Evolutionary conservation across 1,140 invertebrate genomes (phyloP), one percentile per base, ranked within the genome.

Genomic region (Varroa destructor): DNA sequence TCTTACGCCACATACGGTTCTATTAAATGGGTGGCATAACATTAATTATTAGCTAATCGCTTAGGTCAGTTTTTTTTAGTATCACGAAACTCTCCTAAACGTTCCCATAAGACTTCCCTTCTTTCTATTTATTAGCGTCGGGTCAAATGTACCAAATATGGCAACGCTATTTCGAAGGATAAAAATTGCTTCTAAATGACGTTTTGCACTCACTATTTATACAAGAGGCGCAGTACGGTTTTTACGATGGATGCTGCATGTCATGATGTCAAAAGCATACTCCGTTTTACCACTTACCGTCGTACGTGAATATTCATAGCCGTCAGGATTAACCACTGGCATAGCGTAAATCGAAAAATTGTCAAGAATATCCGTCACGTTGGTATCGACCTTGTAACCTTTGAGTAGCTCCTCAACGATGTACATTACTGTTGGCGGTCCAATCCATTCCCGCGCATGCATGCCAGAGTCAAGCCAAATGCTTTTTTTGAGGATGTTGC

Each of bases 371-470:
- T 73, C 25, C 1, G 74, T 75, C 10, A 75, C 57, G 54, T 72
- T 73, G 1, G 42, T 71, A 81, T 86, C 82, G 55, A 78, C 77
- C 5, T 79, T 72, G 10, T 75, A 75, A 74, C 83, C 83, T 70
- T 83, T 82, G 1, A 89, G 76, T 37, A 75, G 56, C 61, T 74
- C 57, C 76, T 88, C 87, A 43, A 73, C 71, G 10, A 87, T 83
- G 75, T 85, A 87, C 0, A 87, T 79, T 0, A 84, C 80, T 0
- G 85, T 84, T 0, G 87, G 87, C 1, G 88, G 85, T 0, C 85
- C 81, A 6, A 88, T 82, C 89, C 89, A 90, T 79, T 90, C 88
- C 55, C 88, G 81, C 0, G 87, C 88, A 77, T 90, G 75, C 37
- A 79, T 78, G 2, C 79, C 78, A 42, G 77, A 77, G 71, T 81